Evolutionary conservation across 2,113 vertebrate species (phyloP).

Genomic region (Trogon melanurus): DNA sequence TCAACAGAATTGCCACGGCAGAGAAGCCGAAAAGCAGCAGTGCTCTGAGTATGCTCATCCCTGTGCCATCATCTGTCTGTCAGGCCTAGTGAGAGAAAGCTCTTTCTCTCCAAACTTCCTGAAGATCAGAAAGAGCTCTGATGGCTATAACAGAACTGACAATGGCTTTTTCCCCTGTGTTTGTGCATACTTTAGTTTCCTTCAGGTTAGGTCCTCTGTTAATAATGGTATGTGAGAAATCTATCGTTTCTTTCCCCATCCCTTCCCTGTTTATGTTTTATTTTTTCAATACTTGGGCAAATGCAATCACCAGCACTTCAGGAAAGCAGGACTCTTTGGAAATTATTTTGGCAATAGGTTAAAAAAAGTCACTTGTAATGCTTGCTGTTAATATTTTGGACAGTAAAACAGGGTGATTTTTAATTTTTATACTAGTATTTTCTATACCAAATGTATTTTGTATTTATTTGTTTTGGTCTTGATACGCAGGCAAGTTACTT

Average conservation of each 20-base stretch:
- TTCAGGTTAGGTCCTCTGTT: neutral
- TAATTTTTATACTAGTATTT: slow-evolving; percentile 77
- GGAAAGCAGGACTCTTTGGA: slow-evolving; percentile 31
- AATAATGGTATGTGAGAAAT: slow-evolving; percentile 30
- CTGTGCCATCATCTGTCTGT: slow-evolving; percentile 45
- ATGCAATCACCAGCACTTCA: slow-evolving; percentile 76
- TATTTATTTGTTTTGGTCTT: slow-evolving; percentile 54
- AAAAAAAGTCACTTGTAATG: slow-evolving; percentile 49
- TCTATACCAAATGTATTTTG: slow-evolving; percentile 72
- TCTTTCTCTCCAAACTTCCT: neutral
- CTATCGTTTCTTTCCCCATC: neutral
- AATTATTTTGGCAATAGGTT: slow-evolving; percentile 57
- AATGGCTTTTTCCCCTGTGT: neutral
- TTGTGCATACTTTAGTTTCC: neutral
- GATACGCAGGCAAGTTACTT: neutral
- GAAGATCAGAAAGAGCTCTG: neutral
- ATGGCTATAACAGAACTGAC: neutral
- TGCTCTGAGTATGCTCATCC: slow-evolving; percentile 74
- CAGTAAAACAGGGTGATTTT: slow-evolving; percentile 73
- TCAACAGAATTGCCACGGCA: slow-evolving; percentile 70
- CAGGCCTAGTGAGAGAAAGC: neutral
- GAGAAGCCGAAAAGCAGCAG: slow-evolving; percentile 66
- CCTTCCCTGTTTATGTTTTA: neutral
- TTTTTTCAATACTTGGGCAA: slow-evolving; percentile 7
- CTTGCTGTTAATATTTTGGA: slow-evolving; percentile 71